Conservation (phyloP, 92 coral and sea anemone genomes). For the Micromussa lordhowensis region DNA sequence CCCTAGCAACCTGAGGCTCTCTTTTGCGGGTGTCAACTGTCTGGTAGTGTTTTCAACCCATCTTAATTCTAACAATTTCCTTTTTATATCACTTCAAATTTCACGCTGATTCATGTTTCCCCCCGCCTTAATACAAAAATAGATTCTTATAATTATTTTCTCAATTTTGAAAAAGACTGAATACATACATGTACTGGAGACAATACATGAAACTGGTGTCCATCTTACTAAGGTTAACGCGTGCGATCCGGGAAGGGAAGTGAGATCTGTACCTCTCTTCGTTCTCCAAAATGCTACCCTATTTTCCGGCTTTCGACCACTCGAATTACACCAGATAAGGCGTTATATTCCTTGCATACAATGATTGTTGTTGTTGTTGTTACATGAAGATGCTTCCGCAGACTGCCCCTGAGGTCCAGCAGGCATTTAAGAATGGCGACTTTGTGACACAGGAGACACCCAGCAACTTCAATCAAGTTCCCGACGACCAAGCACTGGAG, state of each 20-base stretch:
- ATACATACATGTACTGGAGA: too few species aligned
- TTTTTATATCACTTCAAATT: too few species aligned
- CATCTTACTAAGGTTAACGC: slow-evolving; percentile 70
- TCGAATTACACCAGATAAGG: slow-evolving; percentile 78
- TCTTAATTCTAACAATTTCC: too few species aligned
- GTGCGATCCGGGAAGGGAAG: slow-evolving; percentile 78
- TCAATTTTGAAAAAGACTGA: too few species aligned
- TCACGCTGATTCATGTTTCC: too few species aligned
- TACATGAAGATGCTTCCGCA: slow-evolving; percentile 65
- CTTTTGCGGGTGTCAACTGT: too few species aligned
- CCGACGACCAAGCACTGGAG: slow-evolving; percentile 78
- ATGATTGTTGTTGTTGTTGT: too few species aligned
- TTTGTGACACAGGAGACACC: slow-evolving; percentile 73
- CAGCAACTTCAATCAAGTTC: slow-evolving; percentile 51
- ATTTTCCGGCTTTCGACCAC: slow-evolving; percentile 73
- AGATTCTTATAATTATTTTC: too few species aligned
- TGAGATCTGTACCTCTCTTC: slow-evolving; percentile 79
- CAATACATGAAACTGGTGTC: slow-evolving; percentile 9
- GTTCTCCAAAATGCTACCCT: slow-evolving; percentile 78
- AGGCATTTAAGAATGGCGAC: slow-evolving; percentile 58
- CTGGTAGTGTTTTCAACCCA: too few species aligned
- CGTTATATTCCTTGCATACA: slow-evolving; percentile 61
- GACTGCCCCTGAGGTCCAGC: too few species aligned
- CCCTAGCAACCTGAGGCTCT: too few species aligned
- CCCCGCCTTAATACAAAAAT: too few species aligned